Evolutionary conservation across 1,140 invertebrate species (phyloP).

Genomic region (Papilio aristodemus): DNA sequence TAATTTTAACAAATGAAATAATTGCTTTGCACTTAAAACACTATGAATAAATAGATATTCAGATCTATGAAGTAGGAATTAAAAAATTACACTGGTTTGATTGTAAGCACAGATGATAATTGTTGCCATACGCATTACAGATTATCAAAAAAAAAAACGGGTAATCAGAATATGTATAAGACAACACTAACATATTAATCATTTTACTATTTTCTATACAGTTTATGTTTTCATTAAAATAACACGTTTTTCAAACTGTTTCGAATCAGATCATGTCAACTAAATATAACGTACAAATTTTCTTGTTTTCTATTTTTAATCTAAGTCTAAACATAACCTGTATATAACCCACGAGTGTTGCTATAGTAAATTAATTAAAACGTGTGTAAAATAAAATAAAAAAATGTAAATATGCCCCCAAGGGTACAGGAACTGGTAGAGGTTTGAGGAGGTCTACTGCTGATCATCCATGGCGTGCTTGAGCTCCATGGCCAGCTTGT

Average conservation of each 20-base stretch:
- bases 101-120: neutral
- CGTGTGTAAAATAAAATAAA: neutral
- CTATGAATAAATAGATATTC: neutral
- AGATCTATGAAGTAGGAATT: constrained; percentile 13
- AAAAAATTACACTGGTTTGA: too few species aligned
- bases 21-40: neutral
- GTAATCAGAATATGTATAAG: too few species aligned
- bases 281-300: too few species aligned
- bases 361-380: neutral
- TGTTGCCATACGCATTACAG: neutral
- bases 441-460: constrained; percentile 37
- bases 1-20: too few species aligned
- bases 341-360: neutral
- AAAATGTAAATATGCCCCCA: neutral
- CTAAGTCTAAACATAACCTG: too few species aligned
- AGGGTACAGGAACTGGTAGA: neutral
- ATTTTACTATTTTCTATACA: neutral
- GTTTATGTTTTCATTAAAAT: neutral
- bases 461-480: constrained; percentile 81
- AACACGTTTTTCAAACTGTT: neutral
- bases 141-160: too few species aligned
- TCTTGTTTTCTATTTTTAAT: too few species aligned
- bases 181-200: neutral
- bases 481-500: constrained; percentile 91
- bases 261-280: neutral